phyloP scores from a whole-genome alignment of 2,113 vertebrate genomes.

The Ophthalmolycus amberensis region DNA sequence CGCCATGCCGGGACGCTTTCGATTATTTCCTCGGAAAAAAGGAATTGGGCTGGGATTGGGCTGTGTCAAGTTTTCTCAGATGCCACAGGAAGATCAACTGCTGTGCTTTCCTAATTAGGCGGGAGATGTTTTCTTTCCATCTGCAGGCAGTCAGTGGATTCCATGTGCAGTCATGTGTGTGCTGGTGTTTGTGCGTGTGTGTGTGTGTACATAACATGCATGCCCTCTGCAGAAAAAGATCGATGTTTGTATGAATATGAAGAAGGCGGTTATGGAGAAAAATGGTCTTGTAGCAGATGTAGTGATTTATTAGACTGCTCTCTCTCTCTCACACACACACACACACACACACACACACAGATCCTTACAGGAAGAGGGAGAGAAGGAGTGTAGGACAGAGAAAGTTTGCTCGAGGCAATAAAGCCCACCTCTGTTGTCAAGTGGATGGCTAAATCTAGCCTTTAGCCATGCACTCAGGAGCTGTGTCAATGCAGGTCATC shows the following conservation, averaged over 20 bases:
- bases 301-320: slow-evolving; percentile 69
- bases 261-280: slow-evolving; percentile 46
- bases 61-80: slow-evolving; percentile 41
- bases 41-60: neutral
- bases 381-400: slow-evolving; percentile 24
- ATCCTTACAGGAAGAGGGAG: slow-evolving; percentile 24
- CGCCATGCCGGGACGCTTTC: slow-evolving; percentile 26
- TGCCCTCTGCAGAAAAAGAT: slow-evolving; percentile 62
- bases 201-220: slow-evolving; percentile 23
- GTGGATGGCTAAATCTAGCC: slow-evolving; percentile 25
- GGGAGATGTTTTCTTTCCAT: slow-evolving; percentile 42
- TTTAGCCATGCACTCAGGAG: slow-evolving; percentile 41
- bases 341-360: slow-evolving; percentile 3
- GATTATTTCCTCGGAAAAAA: slow-evolving; percentile 31
- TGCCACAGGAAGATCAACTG: slow-evolving; percentile 49
- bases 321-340: slow-evolving; percentile 8
- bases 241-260: slow-evolving; percentile 71
- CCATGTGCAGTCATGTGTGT: slow-evolving; percentile 24
- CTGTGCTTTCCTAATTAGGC: slow-evolving; percentile 67
- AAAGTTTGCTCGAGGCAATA: slow-evolving; percentile 57
- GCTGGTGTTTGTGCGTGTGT: slow-evolving; percentile 22
- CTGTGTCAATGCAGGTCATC: slow-evolving; percentile 49
- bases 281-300: slow-evolving; percentile 49
- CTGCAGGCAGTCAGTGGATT: slow-evolving; percentile 30
- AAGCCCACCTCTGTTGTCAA: slow-evolving; percentile 55